phyloP scores from a whole-genome alignment of 2,113 vertebrate genomes.

The Haemorhous mexicanus region DNA sequence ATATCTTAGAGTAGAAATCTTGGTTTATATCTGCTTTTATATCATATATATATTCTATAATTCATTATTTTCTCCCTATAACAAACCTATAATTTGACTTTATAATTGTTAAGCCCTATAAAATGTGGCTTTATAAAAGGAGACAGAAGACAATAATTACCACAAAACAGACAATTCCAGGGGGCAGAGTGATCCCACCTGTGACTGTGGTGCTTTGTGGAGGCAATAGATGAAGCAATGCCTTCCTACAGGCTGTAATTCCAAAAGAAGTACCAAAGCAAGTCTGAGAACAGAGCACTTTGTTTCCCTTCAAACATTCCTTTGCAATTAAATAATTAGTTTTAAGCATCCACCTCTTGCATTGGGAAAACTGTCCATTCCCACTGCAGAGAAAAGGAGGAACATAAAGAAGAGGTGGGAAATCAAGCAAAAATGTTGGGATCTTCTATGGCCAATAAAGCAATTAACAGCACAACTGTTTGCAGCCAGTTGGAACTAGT shows the following conservation, averaged over 20 bases:
- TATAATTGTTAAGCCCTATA: neutral
- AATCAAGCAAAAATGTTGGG: neutral
- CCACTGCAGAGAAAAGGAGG: neutral
- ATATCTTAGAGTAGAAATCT: neutral
- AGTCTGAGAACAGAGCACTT: neutral
- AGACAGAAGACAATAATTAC: neutral
- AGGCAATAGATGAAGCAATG: neutral
- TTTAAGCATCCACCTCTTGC: neutral
- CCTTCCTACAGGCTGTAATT: neutral
- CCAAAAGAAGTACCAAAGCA: neutral
- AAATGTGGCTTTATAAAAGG: neutral
- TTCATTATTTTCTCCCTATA: neutral
- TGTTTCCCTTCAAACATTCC: neutral
- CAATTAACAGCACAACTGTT: slow-evolving; percentile 4
- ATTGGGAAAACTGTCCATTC: neutral
- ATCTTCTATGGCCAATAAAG: neutral
- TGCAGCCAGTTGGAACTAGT: neutral
- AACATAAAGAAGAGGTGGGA: neutral
- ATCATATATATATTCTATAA: neutral
- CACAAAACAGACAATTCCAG: neutral
- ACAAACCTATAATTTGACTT: neutral
- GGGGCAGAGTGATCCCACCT: neutral
- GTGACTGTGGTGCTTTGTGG: neutral
- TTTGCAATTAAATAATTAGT: neutral
- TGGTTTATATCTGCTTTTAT: neutral